phyloP scores from a whole-genome alignment of 2,888 invertebrate species.

The Eudasyphora cyanicolor region DNA sequence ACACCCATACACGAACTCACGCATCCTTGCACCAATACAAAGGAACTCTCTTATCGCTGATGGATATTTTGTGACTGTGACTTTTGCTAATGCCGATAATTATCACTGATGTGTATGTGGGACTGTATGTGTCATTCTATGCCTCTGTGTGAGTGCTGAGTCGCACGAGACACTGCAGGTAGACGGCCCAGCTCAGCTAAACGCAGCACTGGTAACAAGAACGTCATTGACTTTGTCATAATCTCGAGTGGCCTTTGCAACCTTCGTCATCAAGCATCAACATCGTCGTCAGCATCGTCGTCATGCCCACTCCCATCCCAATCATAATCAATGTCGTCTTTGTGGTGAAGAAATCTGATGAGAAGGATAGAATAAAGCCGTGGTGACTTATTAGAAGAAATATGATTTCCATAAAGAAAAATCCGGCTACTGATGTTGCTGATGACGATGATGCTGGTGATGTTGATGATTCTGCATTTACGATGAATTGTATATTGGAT shows the following conservation, averaged over 20 bases:
- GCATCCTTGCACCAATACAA: background rate
- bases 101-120: conserved; percentile 42
- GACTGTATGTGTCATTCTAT: conserved; percentile 4
- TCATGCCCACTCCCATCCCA: no score
- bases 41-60: background rate
- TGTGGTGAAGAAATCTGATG: conserved; percentile 2
- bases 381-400: background rate
- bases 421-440: background rate
- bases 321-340: conserved; percentile 31
- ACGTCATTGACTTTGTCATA: conserved; percentile 58
- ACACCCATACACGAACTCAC: background rate
- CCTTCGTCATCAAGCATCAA: conserved; percentile 13
- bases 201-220: conserved; percentile 31
- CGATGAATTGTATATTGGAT: no score
- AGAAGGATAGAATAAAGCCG: background rate
- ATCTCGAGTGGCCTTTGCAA: conserved; percentile 59
- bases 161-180: conserved; percentile 46
- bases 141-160: conserved; percentile 43
- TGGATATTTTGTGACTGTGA: conserved; percentile 16
- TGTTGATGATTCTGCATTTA: conserved; percentile 46
- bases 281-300: conserved; percentile 29
- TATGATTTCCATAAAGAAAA: conserved; percentile 22
- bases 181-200: conserved; percentile 44
- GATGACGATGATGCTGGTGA: conserved; percentile 28
- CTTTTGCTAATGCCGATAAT: conserved; percentile 39